Conservation (phyloP, 2,113 vertebrate genomes). For the Lasiurus borealis region DNA sequence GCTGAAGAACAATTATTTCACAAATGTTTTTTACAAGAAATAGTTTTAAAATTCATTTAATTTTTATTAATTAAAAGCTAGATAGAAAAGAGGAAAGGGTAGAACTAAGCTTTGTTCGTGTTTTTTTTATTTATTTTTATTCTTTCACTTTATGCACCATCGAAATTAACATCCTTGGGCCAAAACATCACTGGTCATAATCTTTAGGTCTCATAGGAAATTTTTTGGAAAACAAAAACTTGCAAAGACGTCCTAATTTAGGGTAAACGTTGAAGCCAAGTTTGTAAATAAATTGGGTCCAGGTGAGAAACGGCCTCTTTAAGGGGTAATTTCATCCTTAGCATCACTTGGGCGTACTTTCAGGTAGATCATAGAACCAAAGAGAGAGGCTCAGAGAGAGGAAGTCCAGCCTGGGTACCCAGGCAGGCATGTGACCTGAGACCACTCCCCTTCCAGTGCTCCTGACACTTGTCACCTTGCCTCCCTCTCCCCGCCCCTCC, state of each 20-base stretch:
- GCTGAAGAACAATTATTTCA: not conserved
- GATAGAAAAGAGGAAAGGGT: not conserved
- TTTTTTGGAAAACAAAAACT: not conserved
- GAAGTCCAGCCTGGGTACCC: not conserved
- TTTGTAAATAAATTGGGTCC: not conserved
- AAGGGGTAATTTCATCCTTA: slow-evolving; percentile 14
- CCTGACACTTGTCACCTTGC: too few species aligned
- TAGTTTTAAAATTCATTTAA: not conserved
- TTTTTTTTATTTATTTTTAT: not conserved
- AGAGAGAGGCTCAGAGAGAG: not conserved
- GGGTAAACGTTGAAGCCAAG: not conserved
- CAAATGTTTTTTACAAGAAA: not conserved
- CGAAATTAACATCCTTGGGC: not conserved
- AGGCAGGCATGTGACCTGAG: not conserved
- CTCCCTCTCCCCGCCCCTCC: not conserved
- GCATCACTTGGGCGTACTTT: not conserved
- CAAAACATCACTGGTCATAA: not conserved
- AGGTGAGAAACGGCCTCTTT: not conserved
- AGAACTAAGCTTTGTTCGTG: not conserved
- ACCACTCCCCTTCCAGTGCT: fast-evolving
- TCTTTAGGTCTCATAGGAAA: not conserved
- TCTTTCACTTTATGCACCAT: not conserved
- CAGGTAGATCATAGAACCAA: not conserved
- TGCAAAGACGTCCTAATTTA: not conserved
- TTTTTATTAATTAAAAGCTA: not conserved